These are phyloP conservation scores for Melanotus villosus DNA, from an alignment of 2,888 invertebrate genomes.

Conservation along the genomic window DNA sequence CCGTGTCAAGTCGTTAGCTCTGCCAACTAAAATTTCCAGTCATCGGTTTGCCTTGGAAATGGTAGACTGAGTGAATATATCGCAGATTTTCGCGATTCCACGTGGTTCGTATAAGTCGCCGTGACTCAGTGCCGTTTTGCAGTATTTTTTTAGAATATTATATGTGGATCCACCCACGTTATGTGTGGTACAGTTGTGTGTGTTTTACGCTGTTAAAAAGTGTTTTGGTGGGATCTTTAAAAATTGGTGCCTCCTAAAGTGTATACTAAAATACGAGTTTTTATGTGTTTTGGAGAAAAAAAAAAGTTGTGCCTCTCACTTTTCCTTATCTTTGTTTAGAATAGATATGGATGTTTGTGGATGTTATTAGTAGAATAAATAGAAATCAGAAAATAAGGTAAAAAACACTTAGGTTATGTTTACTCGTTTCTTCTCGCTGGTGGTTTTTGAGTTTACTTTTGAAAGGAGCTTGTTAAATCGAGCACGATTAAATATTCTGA, in stretches of 20 bases:
- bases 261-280: conserved; percentile 2
- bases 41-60: conserved; percentile 59
- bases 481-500: not conserved
- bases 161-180: conserved; percentile 20
- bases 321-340: conserved; percentile 26
- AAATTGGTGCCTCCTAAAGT: not conserved
- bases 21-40: conserved; percentile 53
- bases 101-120: no score
- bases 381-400: conserved; percentile 25
- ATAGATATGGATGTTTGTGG: conserved; percentile 20
- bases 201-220: conserved; percentile 20
- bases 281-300: conserved; percentile 18
- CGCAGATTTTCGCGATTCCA: conserved; percentile 51
- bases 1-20: conserved; percentile 36
- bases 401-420: not conserved
- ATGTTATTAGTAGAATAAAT: conserved; percentile 21
- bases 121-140: conserved; percentile 17
- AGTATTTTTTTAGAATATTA: conserved; percentile 16
- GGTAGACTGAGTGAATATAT: conserved; percentile 49
- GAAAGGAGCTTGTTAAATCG: not conserved
- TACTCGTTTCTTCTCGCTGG: not conserved
- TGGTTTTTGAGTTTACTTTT: conserved; percentile 16
- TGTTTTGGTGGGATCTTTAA: conserved; percentile 28
- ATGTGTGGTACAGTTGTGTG: not conserved
- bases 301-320: conserved; percentile 13